Evolutionary conservation across 2,888 invertebrate genomes (phyloP), one percentile per base, ranked within the genome.

Genomic region (Sarcophaga subvicina): DNA sequence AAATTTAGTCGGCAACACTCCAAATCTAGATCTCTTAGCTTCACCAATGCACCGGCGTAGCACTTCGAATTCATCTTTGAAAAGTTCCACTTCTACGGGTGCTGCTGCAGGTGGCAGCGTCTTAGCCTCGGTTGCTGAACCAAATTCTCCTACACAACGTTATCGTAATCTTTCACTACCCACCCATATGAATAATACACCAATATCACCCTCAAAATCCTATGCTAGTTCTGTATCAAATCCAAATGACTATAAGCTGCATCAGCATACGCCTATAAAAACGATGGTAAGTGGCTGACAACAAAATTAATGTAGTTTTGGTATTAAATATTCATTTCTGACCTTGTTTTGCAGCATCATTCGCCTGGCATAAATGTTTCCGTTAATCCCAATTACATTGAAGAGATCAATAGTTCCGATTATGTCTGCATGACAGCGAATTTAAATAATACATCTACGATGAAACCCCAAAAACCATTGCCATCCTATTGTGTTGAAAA

Each of bases 391-490:
- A 93, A 93, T 88, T 93, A 94, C 91, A 94, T 95, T 63, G 96
- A 96, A 85, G 96, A 96, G 88, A 95, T 96, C 22, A 97, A 97
- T 91, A 96, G 96, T 86, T 96, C 96, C 20, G 97, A 97, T 91
- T 97, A 97, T 93, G 97, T 97, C 37, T 96, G 97, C 90, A 97
- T 97, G 97, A 96, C 96, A 17, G 97, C 97, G n/a, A 96, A 95
- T 60, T 94, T 95, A 78, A 92, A 87, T 72, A 89, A 87, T 70
- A 86, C 88, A 70, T 78, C 90, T 67, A 79, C 89, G 60, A 17
- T 72, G 20, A 87, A 87, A 72, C 89, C 67, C 12, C 88, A 72
- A 79, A 87, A 84, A 72, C 86, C 81, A 47, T 49, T 83, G 45
- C 82, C 85, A 37, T 77, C 83, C 2, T 88, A 89, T 72, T 83